phyloP scores from a whole-genome alignment of 2,797 vertebrate genomes.

The Sebastes iracundus region DNA sequence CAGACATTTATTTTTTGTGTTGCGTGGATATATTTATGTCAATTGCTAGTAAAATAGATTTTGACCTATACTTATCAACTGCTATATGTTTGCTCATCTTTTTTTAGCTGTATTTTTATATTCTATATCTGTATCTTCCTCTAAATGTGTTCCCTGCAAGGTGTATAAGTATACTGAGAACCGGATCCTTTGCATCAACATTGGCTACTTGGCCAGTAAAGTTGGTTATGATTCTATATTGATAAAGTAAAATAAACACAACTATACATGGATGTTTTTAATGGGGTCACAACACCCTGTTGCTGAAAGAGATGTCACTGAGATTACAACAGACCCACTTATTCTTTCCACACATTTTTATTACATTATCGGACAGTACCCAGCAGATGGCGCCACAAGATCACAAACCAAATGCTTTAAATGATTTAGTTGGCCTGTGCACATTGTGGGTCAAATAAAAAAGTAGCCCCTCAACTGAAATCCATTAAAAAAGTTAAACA shows the following conservation, averaged over 20 bases:
- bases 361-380: background rate
- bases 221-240: background rate
- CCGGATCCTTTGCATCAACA: background rate
- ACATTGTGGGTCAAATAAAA: background rate
- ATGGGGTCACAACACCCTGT: background rate
- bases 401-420: slow-evolving; percentile 15
- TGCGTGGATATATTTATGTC: background rate
- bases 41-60: background rate
- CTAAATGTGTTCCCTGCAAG: background rate
- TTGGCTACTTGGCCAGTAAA: background rate
- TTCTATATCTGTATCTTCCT: background rate
- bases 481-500: background rate
- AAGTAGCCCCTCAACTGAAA: background rate
- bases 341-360: background rate
- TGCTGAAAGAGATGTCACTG: background rate
- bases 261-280: background rate
- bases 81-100: background rate
- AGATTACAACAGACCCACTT: background rate
- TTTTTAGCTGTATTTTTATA: background rate
- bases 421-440: background rate
- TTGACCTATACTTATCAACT: background rate
- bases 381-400: slow-evolving; percentile 63
- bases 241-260: background rate
- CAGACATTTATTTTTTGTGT: background rate
- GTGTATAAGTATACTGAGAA: background rate